Evolutionary conservation across 2,888 invertebrate genomes (phyloP).

Genomic region (Lordiphosa andalusiaca): DNA sequence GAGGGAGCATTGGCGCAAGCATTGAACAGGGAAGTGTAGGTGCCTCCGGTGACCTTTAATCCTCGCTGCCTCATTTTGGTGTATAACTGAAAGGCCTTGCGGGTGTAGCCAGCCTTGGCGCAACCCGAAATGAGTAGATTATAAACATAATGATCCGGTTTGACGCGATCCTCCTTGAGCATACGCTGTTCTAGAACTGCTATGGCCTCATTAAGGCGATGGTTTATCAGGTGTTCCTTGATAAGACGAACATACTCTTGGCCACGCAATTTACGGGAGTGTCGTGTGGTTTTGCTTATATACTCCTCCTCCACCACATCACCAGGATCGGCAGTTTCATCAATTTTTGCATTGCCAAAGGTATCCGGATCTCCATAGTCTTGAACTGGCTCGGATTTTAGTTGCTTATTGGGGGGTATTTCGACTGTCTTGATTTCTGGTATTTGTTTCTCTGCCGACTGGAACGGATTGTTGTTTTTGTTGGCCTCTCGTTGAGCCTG

Average conservation of each 20-base stretch:
- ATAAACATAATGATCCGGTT: slow-evolving; percentile 90
- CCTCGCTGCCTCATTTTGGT: slow-evolving; percentile 90
- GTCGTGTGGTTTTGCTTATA: slow-evolving; percentile 81
- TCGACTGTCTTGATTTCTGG: slow-evolving; percentile 5
- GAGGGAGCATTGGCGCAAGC: slow-evolving; percentile 91
- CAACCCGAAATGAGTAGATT: slow-evolving; percentile 91
- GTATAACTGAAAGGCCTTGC: slow-evolving; percentile 91
- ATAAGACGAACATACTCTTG: slow-evolving; percentile 87
- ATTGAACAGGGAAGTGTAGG: slow-evolving; percentile 93
- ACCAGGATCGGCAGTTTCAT: slow-evolving; percentile 79
- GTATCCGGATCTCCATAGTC: slow-evolving; percentile 62
- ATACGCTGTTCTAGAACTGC: slow-evolving; percentile 89
- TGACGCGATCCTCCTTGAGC: slow-evolving; percentile 88
- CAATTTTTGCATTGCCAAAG: slow-evolving; percentile 60
- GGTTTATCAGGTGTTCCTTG: slow-evolving; percentile 84
- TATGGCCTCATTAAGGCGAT: slow-evolving; percentile 88
- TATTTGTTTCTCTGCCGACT: slow-evolving; percentile 16
- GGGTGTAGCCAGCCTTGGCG: slow-evolving; percentile 90
- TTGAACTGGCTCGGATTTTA: slow-evolving; percentile 12
- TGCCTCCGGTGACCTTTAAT: slow-evolving; percentile 85
- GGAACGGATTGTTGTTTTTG: slow-evolving; percentile 13
- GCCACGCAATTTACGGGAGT: slow-evolving; percentile 82
- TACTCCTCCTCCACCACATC: slow-evolving; percentile 84
- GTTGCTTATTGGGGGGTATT: background rate
- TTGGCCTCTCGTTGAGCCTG: slow-evolving; percentile 55